Percentiles rank a stretch among this genome's conserved stretches.
Evolutionary conservation across 1,140 invertebrate species (phyloP).

Genomic region (Pseudomyrmex dendroicus): DNA sequence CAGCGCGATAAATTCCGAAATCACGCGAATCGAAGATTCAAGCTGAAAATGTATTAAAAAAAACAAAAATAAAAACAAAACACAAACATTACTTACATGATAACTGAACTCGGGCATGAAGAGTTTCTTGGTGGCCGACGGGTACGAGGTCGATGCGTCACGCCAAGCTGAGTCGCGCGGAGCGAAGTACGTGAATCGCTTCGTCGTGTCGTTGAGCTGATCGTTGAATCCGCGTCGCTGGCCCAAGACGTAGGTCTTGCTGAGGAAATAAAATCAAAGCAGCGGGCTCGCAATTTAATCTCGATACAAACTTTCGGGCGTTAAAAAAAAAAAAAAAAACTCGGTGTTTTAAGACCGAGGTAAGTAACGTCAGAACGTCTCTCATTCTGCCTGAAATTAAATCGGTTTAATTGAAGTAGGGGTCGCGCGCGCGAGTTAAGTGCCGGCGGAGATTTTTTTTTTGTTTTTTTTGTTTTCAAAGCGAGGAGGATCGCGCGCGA

Average conservation of each 20-base stretch:
- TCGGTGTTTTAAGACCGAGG: not conserved
- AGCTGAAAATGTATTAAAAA: not conserved
- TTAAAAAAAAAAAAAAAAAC: not conserved
- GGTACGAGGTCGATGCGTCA: slow-evolving; percentile 88
- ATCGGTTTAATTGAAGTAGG: slow-evolving; percentile 48
- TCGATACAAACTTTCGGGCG: not conserved
- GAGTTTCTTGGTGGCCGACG: slow-evolving; percentile 92
- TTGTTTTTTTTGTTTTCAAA: slow-evolving; percentile 26
- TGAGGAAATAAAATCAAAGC: slow-evolving; percentile 81
- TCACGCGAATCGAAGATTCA: not conserved
- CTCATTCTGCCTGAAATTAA: slow-evolving; percentile 15
- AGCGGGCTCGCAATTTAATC: slow-evolving; percentile 5
- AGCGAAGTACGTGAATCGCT: slow-evolving; percentile 96
- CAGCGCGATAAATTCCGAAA: too few species aligned
- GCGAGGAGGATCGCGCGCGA: slow-evolving; percentile 5
- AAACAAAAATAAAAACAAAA: too few species aligned
- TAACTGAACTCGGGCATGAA: slow-evolving; percentile 93
- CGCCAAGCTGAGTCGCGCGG: slow-evolving; percentile 95
- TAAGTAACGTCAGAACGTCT: slow-evolving; percentile 21
- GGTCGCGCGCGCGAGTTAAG: not conserved
- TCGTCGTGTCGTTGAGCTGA: slow-evolving; percentile 90
- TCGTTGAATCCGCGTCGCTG: slow-evolving; percentile 91
- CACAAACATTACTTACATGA: slow-evolving; percentile 88
- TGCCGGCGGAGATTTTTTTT: slow-evolving; percentile 31
- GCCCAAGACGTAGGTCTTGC: slow-evolving; percentile 91